A percentile compares a stretch with the other conserved stretches of the same genome.
phyloP scores from a whole-genome alignment of 2,888 invertebrate genomes.

The Papilio demoleus region DNA sequence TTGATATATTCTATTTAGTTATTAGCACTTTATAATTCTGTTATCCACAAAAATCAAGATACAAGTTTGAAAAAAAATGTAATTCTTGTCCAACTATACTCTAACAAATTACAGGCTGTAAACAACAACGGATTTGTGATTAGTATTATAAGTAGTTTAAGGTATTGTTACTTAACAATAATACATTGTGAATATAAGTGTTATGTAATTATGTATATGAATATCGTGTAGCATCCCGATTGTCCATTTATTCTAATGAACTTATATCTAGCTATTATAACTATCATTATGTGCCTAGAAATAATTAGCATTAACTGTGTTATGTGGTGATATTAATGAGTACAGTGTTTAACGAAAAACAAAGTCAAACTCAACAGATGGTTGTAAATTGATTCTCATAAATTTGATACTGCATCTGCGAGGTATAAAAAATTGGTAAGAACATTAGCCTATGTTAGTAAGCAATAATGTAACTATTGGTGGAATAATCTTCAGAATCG shows the following conservation, averaged over 20 bases:
- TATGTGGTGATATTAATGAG: constrained; percentile 49
- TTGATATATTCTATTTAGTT: neutral
- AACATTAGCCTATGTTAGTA: too few species aligned
- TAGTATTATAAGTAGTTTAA: constrained; percentile 63
- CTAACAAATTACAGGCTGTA: constrained; percentile 76
- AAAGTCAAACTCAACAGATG: neutral
- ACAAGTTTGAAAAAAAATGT: constrained; percentile 32
- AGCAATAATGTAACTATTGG: too few species aligned
- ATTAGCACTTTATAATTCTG: neutral
- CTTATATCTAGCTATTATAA: constrained; percentile 52
- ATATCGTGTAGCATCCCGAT: constrained; percentile 62
- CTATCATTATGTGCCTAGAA: constrained; percentile 55
- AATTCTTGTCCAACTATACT: constrained; percentile 50
- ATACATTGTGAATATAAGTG: constrained; percentile 72
- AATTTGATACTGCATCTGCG: neutral
- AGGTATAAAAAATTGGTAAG: neutral
- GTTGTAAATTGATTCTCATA: neutral
- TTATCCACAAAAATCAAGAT: neutral
- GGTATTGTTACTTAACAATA: constrained; percentile 75
- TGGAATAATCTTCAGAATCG: too few species aligned
- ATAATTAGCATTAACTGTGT: constrained; percentile 45
- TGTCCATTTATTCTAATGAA: constrained; percentile 56
- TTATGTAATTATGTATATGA: constrained; percentile 75
- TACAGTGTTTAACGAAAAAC: constrained; percentile 11
- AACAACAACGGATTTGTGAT: constrained; percentile 81